Evolutionary conservation across 2,797 vertebrate genomes (phyloP).

Genomic region (Coregonus suidteri): DNA sequence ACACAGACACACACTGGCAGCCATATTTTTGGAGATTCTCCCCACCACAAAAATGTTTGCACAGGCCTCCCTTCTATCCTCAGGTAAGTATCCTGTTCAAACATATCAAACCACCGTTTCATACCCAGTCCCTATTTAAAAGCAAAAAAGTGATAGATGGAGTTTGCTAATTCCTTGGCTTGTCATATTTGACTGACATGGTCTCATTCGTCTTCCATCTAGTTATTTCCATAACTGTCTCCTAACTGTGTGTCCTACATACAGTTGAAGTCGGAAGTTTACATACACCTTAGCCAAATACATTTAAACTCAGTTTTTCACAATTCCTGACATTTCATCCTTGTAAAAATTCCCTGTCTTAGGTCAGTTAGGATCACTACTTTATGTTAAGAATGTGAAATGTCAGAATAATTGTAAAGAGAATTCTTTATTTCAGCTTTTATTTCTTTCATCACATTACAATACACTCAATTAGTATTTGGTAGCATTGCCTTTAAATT

Average conservation of each 20-base stretch:
- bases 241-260: background rate
- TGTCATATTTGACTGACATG: background rate
- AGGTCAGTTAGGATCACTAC: too few species aligned
- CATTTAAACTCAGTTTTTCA: too few species aligned
- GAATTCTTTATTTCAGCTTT: too few species aligned
- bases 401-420: too few species aligned
- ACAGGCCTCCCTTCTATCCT: conserved; percentile 17
- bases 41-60: conserved; percentile 48
- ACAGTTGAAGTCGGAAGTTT: background rate
- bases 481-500: too few species aligned
- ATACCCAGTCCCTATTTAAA: background rate
- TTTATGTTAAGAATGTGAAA: too few species aligned
- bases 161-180: background rate
- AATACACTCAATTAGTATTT: too few species aligned
- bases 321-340: too few species aligned
- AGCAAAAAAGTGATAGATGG: background rate
- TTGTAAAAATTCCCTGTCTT: too few species aligned
- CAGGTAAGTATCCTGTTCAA: conserved; percentile 41
- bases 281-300: too few species aligned
- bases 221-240: background rate
- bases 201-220: background rate
- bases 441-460: too few species aligned
- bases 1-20: background rate
- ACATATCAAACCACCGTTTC: background rate
- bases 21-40: conserved; percentile 16